Conservation (phyloP, 2,797 vertebrate genomes). For the Alectoris magna region DNA sequence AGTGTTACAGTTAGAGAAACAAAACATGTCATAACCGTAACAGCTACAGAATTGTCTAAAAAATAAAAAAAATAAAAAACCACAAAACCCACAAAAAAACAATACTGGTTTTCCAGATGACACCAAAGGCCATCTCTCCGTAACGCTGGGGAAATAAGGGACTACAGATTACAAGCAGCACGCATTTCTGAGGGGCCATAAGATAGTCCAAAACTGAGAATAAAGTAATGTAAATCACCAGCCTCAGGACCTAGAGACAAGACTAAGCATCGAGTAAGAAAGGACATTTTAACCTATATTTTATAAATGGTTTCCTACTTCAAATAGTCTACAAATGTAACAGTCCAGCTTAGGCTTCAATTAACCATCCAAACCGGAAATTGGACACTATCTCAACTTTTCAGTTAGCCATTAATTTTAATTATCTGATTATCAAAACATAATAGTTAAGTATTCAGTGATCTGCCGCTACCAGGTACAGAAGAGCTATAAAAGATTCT, state of each 20-base stretch:
- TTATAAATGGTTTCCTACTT: not conserved
- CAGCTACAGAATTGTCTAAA: not conserved
- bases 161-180: not conserved
- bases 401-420: no score
- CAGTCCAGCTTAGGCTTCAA: no score
- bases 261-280: not conserved
- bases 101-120: not conserved
- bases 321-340: no score
- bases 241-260: not conserved
- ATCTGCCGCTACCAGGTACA: no score
- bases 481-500: no score
- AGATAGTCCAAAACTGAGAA: not conserved
- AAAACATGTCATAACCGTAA: not conserved
- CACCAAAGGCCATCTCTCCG: not conserved
- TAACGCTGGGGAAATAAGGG: not conserved
- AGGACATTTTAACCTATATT: not conserved
- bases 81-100: no score
- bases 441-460: no score
- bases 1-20: not conserved
- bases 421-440: no score
- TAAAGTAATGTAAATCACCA: not conserved
- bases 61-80: not conserved
- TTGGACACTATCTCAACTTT: no score
- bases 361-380: no score
- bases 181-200: not conserved